Percentiles rank a stretch among this genome's conserved stretches.
Conservation (phyloP, 2,888 invertebrate species). For the Polia nebulosa region DNA sequence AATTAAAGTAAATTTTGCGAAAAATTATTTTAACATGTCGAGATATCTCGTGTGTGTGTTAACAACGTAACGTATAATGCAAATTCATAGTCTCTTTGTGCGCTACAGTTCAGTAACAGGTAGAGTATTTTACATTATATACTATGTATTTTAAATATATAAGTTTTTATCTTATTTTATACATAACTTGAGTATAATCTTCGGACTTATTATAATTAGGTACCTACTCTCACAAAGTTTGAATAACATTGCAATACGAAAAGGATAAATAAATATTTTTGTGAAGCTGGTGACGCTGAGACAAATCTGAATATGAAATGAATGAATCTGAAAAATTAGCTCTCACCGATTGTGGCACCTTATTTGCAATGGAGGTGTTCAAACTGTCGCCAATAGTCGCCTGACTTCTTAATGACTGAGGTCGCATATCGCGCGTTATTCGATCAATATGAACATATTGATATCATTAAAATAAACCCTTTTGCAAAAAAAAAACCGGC, state of each 20-base stretch:
- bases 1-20: neutral
- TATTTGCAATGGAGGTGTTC: neutral
- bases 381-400: neutral
- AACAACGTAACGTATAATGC: slow-evolving; percentile 29
- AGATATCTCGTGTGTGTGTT: slow-evolving; percentile 28
- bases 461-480: slow-evolving; percentile 13
- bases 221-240: slow-evolving; percentile 7
- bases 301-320: too few relatives aligned
- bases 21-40: neutral
- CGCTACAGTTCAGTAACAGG: slow-evolving; percentile 29
- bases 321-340: too few relatives aligned
- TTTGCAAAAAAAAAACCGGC: too few relatives aligned
- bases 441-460: neutral
- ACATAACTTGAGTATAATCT: slow-evolving; percentile 16
- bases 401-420: neutral
- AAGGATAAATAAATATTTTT: neutral
- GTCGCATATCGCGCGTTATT: neutral
- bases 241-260: neutral
- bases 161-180: slow-evolving; percentile 7
- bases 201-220: neutral
- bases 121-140: neutral
- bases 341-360: neutral
- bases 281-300: slow-evolving; percentile 1
- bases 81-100: slow-evolving; percentile 30
- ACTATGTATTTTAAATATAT: neutral